These are phyloP conservation scores for Axea sp. DNA, from an alignment of 2,888 invertebrate genomes.

Conservation along the genomic window DNA sequence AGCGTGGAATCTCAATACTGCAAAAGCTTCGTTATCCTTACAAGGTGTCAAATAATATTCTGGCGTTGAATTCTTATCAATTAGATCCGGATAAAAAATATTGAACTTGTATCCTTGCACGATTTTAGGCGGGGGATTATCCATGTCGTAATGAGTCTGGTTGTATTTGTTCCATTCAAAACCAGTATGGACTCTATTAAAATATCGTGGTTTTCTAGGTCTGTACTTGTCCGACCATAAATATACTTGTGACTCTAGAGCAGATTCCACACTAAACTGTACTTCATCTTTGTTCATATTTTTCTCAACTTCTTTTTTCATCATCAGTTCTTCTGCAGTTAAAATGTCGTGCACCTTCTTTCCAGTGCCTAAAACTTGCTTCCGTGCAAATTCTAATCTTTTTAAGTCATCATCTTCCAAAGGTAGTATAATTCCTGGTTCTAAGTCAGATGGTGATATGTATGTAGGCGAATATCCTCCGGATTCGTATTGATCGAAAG, in stretches of 20 bases:
- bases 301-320: slow-evolving; percentile 90
- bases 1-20: slow-evolving; percentile 95
- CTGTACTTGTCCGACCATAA: slow-evolving; percentile 99
- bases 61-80: slow-evolving; percentile 95
- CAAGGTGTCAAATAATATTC: slow-evolving; percentile 96
- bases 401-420: slow-evolving; percentile 88
- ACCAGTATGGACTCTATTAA: slow-evolving; percentile 98
- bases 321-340: slow-evolving; percentile 82
- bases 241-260: slow-evolving; percentile 91
- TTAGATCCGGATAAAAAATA: slow-evolving; percentile 99
- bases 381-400: slow-evolving; percentile 86
- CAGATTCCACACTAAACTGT: slow-evolving; percentile 93
- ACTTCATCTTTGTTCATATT: slow-evolving; percentile 93
- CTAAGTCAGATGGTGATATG: slow-evolving; percentile 83
- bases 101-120: slow-evolving; percentile 99
- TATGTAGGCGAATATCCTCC: slow-evolving; percentile 92
- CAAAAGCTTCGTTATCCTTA: slow-evolving; percentile 96
- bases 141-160: slow-evolving; percentile 99
- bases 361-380: slow-evolving; percentile 83
- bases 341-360: slow-evolving; percentile 81
- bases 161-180: slow-evolving; percentile 99
- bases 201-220: slow-evolving; percentile 98
- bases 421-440: slow-evolving; percentile 87
- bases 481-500: slow-evolving; percentile 85
- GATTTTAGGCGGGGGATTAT: slow-evolving; percentile 99